Percentiles rank a stretch among this genome's conserved stretches.
Evolutionary conservation across 2,888 invertebrate species (phyloP).

Genomic region (Epinotia nisella): DNA sequence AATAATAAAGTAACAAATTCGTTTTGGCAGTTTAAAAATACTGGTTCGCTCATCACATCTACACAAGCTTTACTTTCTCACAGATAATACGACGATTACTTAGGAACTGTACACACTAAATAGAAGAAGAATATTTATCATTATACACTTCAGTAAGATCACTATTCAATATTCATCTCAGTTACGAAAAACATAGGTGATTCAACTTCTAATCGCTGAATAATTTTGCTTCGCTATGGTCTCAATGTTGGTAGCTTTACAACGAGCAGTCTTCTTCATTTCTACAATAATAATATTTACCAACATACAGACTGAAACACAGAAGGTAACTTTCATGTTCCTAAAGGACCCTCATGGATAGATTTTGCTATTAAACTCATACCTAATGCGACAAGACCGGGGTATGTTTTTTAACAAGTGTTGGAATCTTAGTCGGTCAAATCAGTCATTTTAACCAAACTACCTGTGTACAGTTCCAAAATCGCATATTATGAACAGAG

Average conservation of each 20-base stretch:
- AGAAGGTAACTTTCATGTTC: not conserved
- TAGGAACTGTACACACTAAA: slow-evolving; percentile 19
- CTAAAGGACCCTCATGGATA: not conserved
- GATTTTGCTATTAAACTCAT: not conserved
- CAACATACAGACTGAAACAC: not conserved
- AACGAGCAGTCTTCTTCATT: too few relatives aligned
- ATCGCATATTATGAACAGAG: slow-evolving; percentile 18
- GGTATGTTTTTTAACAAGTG: too few relatives aligned
- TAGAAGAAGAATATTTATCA: not conserved
- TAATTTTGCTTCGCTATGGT: not conserved
- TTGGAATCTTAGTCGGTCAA: too few relatives aligned
- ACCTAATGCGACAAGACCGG: too few relatives aligned
- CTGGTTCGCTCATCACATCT: slow-evolving; percentile 76
- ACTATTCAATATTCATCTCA: not conserved
- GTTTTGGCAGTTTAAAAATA: slow-evolving; percentile 79
- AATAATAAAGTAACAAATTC: slow-evolving; percentile 62
- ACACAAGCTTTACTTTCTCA: slow-evolving; percentile 68
- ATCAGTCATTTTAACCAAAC: not conserved
- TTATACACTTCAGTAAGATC: not conserved
- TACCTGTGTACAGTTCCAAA: slow-evolving; percentile 16
- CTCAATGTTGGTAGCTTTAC: too few relatives aligned
- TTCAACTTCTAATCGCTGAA: not conserved
- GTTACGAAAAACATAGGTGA: too few relatives aligned
- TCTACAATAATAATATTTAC: too few relatives aligned
- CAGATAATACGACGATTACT: slow-evolving; percentile 12